phyloP scores from a whole-genome alignment of 2,888 invertebrate species.

The Mythimna pallens region DNA sequence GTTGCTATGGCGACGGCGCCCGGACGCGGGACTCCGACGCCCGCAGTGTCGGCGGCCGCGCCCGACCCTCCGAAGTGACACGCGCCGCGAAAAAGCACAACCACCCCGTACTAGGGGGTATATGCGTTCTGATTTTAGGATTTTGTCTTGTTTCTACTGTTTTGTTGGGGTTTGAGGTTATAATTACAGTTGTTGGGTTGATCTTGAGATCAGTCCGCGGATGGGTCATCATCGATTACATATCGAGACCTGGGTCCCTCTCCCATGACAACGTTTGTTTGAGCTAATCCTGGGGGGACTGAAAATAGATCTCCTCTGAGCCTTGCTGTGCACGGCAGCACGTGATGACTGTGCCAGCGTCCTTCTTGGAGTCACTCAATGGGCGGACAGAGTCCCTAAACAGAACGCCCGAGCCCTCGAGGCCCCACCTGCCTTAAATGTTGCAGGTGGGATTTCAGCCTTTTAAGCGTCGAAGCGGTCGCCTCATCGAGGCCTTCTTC shows the following conservation, averaged over 20 bases:
- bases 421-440: too few species aligned
- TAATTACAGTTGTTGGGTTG: neutral
- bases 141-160: neutral
- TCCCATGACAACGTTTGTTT: too few species aligned
- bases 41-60: conserved; percentile 91
- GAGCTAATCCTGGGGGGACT: too few species aligned
- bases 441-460: too few species aligned
- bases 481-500: too few species aligned
- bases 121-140: conserved; percentile 50
- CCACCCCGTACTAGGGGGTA: conserved; percentile 80
- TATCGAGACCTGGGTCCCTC: neutral
- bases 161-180: neutral
- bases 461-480: too few species aligned
- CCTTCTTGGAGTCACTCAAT: too few species aligned
- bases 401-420: too few species aligned
- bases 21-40: conserved; percentile 92
- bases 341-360: too few species aligned
- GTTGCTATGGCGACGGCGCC: conserved; percentile 91
- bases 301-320: too few species aligned
- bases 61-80: conserved; percentile 89
- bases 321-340: too few species aligned
- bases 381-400: too few species aligned
- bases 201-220: neutral
- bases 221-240: neutral
- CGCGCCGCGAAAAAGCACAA: conserved; percentile 90